Conservation (phyloP, 2,888 invertebrate species). For the Germaria angustata region DNA sequence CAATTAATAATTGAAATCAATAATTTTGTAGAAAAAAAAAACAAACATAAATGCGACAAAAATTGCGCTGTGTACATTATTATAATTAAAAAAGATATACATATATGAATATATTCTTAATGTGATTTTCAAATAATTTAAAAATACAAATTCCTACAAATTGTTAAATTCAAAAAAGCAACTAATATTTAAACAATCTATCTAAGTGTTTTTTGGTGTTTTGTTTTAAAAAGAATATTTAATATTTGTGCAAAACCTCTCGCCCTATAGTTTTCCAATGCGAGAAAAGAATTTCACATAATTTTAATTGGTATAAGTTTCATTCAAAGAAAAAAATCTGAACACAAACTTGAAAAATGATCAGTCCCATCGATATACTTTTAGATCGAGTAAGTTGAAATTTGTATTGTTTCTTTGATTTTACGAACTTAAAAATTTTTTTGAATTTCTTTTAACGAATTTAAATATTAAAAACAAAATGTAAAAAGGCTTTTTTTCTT, state of each 20-base stretch:
- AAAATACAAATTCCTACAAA: neutral
- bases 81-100: neutral
- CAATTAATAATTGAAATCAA: constrained; percentile 36
- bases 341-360: constrained; percentile 70
- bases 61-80: neutral
- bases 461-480: neutral
- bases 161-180: neutral
- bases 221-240: neutral
- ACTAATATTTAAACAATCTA: neutral
- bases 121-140: constrained; percentile 6
- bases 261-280: constrained; percentile 16
- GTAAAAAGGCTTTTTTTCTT: too few species aligned
- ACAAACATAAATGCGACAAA: constrained; percentile 33
- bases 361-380: constrained; percentile 78
- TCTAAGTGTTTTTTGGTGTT: constrained; percentile 29
- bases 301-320: constrained; percentile 9
- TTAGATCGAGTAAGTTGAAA: constrained; percentile 76
- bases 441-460: neutral
- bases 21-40: constrained; percentile 18
- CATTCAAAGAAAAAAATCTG: neutral
- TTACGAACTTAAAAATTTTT: too few species aligned
- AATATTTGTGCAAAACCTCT: neutral
- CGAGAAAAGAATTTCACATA: neutral
- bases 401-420: neutral
- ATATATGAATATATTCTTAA: neutral